Conservation (phyloP, 2,113 vertebrate genomes). For the Anarrhichthys ocellatus region DNA sequence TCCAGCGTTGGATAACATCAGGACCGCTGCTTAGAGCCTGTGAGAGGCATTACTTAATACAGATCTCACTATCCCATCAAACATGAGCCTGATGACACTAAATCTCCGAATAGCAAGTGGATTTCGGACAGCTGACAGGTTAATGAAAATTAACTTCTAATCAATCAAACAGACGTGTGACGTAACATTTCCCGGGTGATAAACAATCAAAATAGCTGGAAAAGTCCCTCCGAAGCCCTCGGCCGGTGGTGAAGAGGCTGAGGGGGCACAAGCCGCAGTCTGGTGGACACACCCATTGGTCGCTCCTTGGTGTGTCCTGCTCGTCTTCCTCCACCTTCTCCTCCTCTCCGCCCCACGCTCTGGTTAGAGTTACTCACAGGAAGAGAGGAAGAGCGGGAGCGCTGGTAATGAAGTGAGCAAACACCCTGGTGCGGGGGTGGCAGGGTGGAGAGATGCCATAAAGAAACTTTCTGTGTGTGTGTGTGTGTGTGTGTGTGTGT, state of each 20-base stretch:
- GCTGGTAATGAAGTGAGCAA: constrained; percentile 60
- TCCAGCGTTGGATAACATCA: constrained; percentile 33
- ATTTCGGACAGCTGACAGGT: constrained; percentile 31
- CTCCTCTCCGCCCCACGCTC: constrained; percentile 55
- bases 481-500: constrained; percentile 30
- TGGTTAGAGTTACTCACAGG: constrained; percentile 80
- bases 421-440: constrained; percentile 78
- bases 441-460: constrained; percentile 63
- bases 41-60: constrained; percentile 41
- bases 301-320: constrained; percentile 69
- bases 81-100: constrained; percentile 5
- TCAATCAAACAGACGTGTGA: constrained; percentile 52
- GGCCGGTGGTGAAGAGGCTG: constrained; percentile 54
- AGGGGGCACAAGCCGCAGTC: constrained; percentile 78
- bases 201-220: constrained; percentile 74
- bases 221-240: constrained; percentile 68
- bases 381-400: constrained; percentile 60
- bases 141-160: constrained; percentile 56
- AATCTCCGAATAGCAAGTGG: constrained; percentile 4
- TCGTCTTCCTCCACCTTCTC: constrained; percentile 55
- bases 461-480: constrained; percentile 41
- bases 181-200: constrained; percentile 60
- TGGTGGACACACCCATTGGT: constrained; percentile 77
- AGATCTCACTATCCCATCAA: constrained; percentile 32
- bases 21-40: constrained; percentile 18